These are phyloP conservation scores for Yasuhikotakia modesta DNA, from an alignment of 2,797 vertebrate species.

Conservation along the genomic window DNA sequence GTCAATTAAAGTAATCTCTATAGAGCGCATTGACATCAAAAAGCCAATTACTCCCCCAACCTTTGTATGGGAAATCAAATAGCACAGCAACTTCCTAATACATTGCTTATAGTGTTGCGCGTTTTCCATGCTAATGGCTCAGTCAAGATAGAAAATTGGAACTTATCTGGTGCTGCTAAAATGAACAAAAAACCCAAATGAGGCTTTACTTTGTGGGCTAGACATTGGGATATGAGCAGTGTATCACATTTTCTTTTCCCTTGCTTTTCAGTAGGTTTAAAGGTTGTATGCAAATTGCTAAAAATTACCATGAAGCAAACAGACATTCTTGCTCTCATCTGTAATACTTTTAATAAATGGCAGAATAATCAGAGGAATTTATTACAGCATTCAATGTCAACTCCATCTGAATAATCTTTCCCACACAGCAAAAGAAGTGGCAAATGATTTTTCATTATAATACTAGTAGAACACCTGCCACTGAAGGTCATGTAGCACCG, in stretches of 20 bases:
- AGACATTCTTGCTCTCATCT: slow-evolving; percentile 56
- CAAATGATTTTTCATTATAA: slow-evolving; percentile 63
- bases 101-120: slow-evolving; percentile 43
- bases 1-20: slow-evolving; percentile 62
- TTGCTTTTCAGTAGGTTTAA: slow-evolving; percentile 50
- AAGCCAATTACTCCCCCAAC: slow-evolving; percentile 67
- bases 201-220: slow-evolving; percentile 52
- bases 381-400: slow-evolving; percentile 63
- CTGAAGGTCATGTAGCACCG: slow-evolving; percentile 4
- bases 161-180: slow-evolving; percentile 49
- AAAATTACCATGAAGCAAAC: slow-evolving; percentile 58
- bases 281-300: slow-evolving; percentile 56
- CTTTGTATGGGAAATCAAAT: slow-evolving; percentile 59
- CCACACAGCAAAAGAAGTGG: slow-evolving; percentile 51
- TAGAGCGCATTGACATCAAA: slow-evolving; percentile 63
- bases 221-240: slow-evolving; percentile 47
- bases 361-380: slow-evolving; percentile 71
- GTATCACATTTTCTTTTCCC: slow-evolving; percentile 45
- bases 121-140: slow-evolving; percentile 56
- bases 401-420: slow-evolving; percentile 67
- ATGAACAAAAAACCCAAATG: slow-evolving; percentile 53
- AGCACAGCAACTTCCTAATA: slow-evolving; percentile 48
- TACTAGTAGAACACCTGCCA: slow-evolving; percentile 8
- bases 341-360: slow-evolving; percentile 72
- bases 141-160: slow-evolving; percentile 47